Evolutionary conservation across 2,888 invertebrate genomes (phyloP), one percentile per base, ranked within the genome.

Genomic region (Synanthedon vespiformis): DNA sequence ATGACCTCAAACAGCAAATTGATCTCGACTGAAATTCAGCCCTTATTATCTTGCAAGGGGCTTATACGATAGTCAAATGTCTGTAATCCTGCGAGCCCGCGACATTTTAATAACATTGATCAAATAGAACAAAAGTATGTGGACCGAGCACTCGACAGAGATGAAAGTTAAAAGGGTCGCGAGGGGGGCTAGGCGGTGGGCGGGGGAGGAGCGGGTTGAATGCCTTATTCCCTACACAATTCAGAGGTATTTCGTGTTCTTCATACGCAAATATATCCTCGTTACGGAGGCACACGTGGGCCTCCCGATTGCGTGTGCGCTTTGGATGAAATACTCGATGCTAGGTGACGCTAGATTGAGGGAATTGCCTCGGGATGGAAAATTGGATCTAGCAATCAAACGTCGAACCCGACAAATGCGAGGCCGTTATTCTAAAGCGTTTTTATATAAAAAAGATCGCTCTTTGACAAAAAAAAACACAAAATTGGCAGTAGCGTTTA

Each of bases 251-350:
- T 86, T 85, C 87, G 84, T 86, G 86, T 87, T 87, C 86, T 87
- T 87, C 87, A 87, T 87, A 87, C 87, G 87, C 87, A 87, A 87
- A 87, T 87, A 87, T 87, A 85, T 87, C 85, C 85, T 86, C 86
- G 87, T 87, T 87, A 87, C 78, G 70, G 72, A 70, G 79, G 81
- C 79, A 80, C 85, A 85, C 84, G 86, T 85, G 84, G 84, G 82
- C 71, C 81, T 68, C 67, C 34, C 79, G 81, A 85, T 86, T 86
- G 86, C 84, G 82, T 80, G 75, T 74, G 77, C 76, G 77, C 70
- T 75, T 68, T 58, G 70, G 74, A 77, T 75, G 74, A 74, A 73
- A 72, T 73, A 70, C 68, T 72, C 69, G 67, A 68, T 14, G 40
- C 52, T 40, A 16, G 52, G 54, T 56, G 55, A 54, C 54, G 51